These are phyloP conservation scores for Lasioglossum figueresi DNA, from an alignment of 2,888 invertebrate species.

Conservation along the genomic window DNA sequence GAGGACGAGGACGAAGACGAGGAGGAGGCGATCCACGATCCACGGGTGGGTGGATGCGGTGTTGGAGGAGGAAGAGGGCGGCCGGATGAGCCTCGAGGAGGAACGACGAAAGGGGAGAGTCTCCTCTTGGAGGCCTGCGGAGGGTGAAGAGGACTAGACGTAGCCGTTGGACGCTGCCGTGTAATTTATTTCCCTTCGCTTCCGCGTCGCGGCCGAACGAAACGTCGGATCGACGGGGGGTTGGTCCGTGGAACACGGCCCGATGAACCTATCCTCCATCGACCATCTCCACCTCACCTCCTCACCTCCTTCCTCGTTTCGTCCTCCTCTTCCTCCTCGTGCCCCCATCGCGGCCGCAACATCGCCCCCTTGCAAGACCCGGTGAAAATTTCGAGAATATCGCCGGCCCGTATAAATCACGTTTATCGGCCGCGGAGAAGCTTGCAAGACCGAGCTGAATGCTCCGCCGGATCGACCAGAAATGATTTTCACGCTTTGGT, in stretches of 20 bases:
- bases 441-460: constrained; percentile 48
- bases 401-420: constrained; percentile 64
- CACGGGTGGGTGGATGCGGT: constrained; percentile 18
- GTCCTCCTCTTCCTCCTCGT: not conserved
- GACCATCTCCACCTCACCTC: constrained; percentile 17
- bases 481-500: constrained; percentile 55
- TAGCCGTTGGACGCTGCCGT: constrained; percentile 77
- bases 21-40: constrained; percentile 9
- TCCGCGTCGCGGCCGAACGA: constrained; percentile 80
- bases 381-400: constrained; percentile 81
- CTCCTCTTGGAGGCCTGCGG: constrained; percentile 63
- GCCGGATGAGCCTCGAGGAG: constrained; percentile 62
- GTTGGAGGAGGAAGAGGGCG: constrained; percentile 34
- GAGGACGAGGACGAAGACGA: constrained; percentile 26
- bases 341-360: constrained; percentile 34
- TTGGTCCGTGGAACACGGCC: constrained; percentile 68
- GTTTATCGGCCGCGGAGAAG: constrained; percentile 53
- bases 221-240: constrained; percentile 78
- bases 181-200: constrained; percentile 82
- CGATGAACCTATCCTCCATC: constrained; percentile 72
- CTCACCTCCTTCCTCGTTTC: not conserved
- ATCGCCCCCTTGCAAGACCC: constrained; percentile 39
- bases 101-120: constrained; percentile 52
- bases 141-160: constrained; percentile 72
- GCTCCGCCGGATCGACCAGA: constrained; percentile 48